phyloP scores from a whole-genome alignment of 2,888 invertebrate genomes.

The Ethmia dodecea region DNA sequence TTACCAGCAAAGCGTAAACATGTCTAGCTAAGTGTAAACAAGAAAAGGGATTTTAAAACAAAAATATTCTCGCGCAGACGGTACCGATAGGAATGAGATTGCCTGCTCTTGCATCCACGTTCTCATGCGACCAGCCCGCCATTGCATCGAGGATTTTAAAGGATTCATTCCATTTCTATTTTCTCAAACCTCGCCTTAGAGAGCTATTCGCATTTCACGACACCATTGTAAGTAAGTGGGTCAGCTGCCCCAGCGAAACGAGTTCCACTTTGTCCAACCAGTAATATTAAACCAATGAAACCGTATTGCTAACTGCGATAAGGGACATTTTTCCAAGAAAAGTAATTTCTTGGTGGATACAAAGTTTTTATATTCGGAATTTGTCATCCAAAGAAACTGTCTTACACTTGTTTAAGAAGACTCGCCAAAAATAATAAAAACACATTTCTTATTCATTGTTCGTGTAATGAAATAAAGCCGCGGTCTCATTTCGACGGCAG shows the following conservation, averaged over 20 bases:
- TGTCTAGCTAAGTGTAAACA: background rate
- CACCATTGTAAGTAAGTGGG: slow-evolving; percentile 35
- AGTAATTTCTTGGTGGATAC: no score
- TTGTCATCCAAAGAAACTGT: no score
- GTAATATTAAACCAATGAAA: no score
- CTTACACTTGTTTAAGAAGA: background rate
- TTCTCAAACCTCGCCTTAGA: slow-evolving; percentile 33
- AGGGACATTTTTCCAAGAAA: no score
- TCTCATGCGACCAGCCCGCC: slow-evolving; percentile 9
- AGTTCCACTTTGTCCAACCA: slow-evolving; percentile 9
- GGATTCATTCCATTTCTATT: slow-evolving; percentile 46
- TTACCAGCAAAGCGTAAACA: background rate
- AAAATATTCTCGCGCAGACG: slow-evolving; percentile 12
- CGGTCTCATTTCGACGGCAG: slow-evolving; percentile 41
- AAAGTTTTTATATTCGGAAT: no score
- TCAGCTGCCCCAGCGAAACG: slow-evolving; percentile 30
- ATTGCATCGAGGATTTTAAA: slow-evolving; percentile 35
- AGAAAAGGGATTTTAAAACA: slow-evolving; percentile 1
- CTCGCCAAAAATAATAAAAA: slow-evolving; percentile 27
- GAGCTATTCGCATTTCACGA: slow-evolving; percentile 32
- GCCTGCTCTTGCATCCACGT: slow-evolving; percentile 4
- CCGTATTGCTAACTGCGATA: no score
- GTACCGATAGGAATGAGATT: slow-evolving; percentile 10
- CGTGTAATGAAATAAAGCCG: slow-evolving; percentile 43
- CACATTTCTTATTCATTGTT: slow-evolving; percentile 37